A percentile compares a stretch with the other conserved stretches of the same genome.
Conservation (phyloP, 2,888 invertebrate species). For the Calameuta filiformis region DNA sequence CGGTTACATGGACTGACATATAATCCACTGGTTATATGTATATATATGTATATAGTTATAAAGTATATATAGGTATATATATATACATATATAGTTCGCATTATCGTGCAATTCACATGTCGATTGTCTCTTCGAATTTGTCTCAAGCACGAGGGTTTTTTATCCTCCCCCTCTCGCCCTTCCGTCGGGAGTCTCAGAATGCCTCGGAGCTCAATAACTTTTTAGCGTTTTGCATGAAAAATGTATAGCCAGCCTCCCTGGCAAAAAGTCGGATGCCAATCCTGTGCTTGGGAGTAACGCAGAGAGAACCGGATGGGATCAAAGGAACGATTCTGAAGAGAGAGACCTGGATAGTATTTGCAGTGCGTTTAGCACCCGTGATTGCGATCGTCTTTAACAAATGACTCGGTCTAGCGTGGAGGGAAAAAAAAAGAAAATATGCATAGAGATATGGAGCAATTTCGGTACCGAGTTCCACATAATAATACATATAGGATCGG, state of each 20-base stretch:
- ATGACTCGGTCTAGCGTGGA: not conserved
- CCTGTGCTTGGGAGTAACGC: not conserved
- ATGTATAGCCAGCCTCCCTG: not conserved
- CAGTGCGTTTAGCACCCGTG: not conserved
- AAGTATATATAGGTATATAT: not conserved
- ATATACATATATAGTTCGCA: conserved; percentile 31
- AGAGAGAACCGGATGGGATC: not conserved
- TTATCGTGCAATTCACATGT: conserved; percentile 53
- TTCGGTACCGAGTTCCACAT: not conserved
- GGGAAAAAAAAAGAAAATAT: not conserved
- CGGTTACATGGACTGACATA: conserved; percentile 30
- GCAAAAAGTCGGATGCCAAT: not conserved
- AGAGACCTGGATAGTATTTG: not conserved
- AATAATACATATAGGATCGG: conserved; percentile 10
- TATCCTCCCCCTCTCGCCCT: not conserved
- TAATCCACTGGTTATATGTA: conserved; percentile 16
- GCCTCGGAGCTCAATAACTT: not conserved
- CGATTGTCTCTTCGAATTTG: conserved; percentile 18
- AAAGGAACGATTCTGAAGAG: not conserved
- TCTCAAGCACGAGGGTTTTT: not conserved
- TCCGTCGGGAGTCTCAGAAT: not conserved
- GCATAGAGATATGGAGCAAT: not conserved
- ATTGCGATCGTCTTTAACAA: not conserved
- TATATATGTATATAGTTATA: too few relatives aligned
- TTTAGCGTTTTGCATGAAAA: not conserved